phyloP scores from a whole-genome alignment of 2,797 vertebrate genomes.

The Propithecus perrieri region DNA sequence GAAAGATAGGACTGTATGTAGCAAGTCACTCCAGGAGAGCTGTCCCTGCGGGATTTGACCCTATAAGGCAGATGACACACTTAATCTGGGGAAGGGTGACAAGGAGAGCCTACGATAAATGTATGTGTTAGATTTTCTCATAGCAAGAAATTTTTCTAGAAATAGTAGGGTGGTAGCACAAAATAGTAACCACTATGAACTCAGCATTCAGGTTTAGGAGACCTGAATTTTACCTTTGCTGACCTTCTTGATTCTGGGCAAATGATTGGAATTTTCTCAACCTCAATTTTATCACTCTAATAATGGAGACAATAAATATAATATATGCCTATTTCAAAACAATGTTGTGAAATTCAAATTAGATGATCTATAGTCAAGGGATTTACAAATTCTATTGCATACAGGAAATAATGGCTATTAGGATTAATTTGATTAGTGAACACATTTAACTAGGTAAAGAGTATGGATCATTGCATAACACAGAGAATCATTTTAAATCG shows the following conservation, averaged over 20 bases:
- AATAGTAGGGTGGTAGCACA: neutral
- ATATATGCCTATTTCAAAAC: constrained; percentile 18
- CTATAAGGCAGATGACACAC: neutral
- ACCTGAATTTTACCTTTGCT: neutral
- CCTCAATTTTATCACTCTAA: neutral
- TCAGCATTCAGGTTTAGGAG: neutral
- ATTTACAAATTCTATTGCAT: neutral
- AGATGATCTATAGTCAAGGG: neutral
- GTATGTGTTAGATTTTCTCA: neutral
- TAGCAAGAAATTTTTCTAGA: neutral
- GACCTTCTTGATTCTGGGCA: neutral
- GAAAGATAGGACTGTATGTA: neutral
- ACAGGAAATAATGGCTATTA: neutral
- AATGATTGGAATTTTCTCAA: neutral
- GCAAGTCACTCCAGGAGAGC: neutral
- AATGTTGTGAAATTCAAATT: neutral
- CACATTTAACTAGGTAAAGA: neutral
- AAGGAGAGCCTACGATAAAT: neutral
- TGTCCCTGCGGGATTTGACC: neutral
- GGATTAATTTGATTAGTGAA: neutral
- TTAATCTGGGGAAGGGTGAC: neutral
- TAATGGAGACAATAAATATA: neutral
- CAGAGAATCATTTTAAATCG: neutral
- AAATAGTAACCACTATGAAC: neutral
- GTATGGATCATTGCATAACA: neutral